Conservation (phyloP, 2,113 vertebrate genomes). For the Sprattus sprattus region DNA sequence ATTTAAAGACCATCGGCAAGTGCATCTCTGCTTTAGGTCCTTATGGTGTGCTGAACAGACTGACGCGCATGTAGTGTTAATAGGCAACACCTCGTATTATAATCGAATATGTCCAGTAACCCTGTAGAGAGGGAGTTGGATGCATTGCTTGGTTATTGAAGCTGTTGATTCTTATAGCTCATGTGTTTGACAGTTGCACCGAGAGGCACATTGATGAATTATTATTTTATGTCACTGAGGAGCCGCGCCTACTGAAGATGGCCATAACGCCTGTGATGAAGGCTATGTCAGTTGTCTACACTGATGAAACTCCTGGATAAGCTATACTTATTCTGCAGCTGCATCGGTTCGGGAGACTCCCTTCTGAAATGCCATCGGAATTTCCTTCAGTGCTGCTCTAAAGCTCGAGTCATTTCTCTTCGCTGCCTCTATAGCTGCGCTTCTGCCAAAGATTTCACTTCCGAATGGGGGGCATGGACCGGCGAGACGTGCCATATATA, state of each 20-base stretch:
- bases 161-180: not conserved
- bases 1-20: not conserved
- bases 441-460: not conserved
- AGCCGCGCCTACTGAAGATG: not conserved
- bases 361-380: not conserved
- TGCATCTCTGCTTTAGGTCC: not conserved
- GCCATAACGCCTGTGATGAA: not conserved
- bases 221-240: not conserved
- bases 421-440: constrained; percentile 28
- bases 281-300: not conserved
- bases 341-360: not conserved
- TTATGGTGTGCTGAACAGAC: not conserved
- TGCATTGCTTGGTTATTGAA: not conserved
- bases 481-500: not conserved
- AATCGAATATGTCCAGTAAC: not conserved
- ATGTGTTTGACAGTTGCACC: not conserved
- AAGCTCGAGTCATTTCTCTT: constrained; percentile 38
- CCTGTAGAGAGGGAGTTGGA: not conserved
- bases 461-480: not conserved
- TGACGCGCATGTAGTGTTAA: not conserved
- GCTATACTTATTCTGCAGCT: not conserved
- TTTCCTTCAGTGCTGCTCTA: not conserved
- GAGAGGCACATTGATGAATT: not conserved
- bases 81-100: not conserved
- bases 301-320: not conserved